Conservation (phyloP, 2,113 vertebrate species). For the Tychaedon coryphoeus region DNA sequence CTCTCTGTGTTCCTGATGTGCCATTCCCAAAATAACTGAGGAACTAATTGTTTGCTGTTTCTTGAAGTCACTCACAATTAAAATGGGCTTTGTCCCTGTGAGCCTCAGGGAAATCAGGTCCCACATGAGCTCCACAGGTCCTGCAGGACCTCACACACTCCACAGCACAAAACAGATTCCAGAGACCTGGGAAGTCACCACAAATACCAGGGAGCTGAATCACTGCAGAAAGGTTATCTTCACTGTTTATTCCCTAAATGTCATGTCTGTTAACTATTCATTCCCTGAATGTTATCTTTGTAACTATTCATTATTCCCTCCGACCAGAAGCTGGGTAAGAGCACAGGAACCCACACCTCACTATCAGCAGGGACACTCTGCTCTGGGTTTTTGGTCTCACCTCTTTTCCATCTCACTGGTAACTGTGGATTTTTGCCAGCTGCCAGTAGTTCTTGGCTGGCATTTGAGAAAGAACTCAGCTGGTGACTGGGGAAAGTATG, state of each 20-base stretch:
- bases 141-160: not conserved
- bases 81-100: not conserved
- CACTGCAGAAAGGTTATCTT: not conserved
- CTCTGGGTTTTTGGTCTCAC: not conserved
- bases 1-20: not conserved
- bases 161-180: not conserved
- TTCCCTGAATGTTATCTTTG: not conserved
- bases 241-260: not conserved
- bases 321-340: not conserved
- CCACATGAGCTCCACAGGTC: not conserved
- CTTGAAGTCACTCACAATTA: not conserved
- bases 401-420: not conserved
- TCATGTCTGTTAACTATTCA: not conserved
- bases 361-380: not conserved
- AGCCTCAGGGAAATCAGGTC: not conserved
- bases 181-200: not conserved
- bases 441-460: slow-evolving; percentile 32
- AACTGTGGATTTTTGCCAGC: slow-evolving; percentile 2
- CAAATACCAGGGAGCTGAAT: not conserved
- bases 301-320: not conserved
- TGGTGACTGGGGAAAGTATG: slow-evolving; percentile 12
- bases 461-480: slow-evolving; percentile 18
- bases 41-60: not conserved
- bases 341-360: slow-evolving; percentile 2
- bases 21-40: not conserved